Base-by-base conservation (phyloP, 2,797 vertebrate genomes). In the Myotis pilosus region DNA sequence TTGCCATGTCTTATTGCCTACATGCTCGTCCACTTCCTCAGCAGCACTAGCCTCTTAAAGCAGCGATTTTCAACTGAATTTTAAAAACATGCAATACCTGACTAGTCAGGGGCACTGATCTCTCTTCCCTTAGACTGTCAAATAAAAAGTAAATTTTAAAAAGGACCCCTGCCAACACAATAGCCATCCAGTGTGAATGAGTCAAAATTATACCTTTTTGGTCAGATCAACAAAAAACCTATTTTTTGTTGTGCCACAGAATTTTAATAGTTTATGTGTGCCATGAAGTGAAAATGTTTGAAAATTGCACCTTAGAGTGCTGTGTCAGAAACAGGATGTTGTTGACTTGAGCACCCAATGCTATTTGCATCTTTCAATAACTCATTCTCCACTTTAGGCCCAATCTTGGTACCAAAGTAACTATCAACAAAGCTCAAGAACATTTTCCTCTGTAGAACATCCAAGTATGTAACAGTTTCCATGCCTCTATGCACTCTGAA, bases 271-370 rank as follows among this genome's bases (percentile, higher is more conserved):
- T 64, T 16, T 64, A 28, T 64, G 62, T 64, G 30, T 17, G 28
- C 62, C 30, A 64, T n/a, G 62, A 64, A 17, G 62, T n/a, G 30
- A 64, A 64, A 16, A n/a, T 15, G 62, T 30, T 7, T n/a, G 62
- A 64, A 64, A 64, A 6, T n/a, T 30, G 13, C 28, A 17, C 99
- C 99, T 97, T 47, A 98, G 98, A 95, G 98, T 98, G 91, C 99
- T 97, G n/a, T 99, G 99, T 99, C 97, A 99, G 91, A 97, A 99
- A 99, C 8, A 99, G 87, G 87, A 99, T 98, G 92, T 99, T 99
- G 89, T 98, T 98, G 8, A 99, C 98, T n/a, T 75, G 95, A 98
- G 0, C 99, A 99, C 11, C 99, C 99, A 60, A 99, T 99, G 88
- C 71, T 98, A 97, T 89, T 98, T 0, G 99, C 98, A 99, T 99